A percentile compares a stretch with the other conserved stretches of the same genome.
Conservation (phyloP, 2,113 vertebrate species). For the Egretta garzetta region DNA sequence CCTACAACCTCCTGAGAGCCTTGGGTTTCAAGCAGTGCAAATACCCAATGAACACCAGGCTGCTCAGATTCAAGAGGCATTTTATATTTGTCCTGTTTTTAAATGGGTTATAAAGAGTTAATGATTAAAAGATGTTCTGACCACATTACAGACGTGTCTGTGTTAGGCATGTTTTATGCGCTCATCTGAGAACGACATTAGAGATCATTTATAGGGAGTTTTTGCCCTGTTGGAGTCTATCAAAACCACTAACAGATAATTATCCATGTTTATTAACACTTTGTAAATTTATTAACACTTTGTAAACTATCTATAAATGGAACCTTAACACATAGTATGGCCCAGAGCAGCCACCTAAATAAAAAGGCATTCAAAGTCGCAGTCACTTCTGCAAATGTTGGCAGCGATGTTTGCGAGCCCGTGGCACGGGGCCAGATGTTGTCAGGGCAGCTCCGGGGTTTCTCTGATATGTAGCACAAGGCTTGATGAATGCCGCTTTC, state of each 20-base stretch:
- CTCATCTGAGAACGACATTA: background rate
- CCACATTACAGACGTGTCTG: background rate
- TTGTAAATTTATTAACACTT: conserved; percentile 64
- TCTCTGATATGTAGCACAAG: background rate
- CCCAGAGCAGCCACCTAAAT: conserved; percentile 1
- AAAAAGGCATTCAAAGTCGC: background rate
- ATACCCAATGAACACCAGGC: background rate
- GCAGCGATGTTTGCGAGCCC: background rate
- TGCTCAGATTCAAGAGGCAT: background rate
- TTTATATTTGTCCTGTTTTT: background rate
- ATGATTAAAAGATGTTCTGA: background rate
- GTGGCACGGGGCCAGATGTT: conserved; percentile 7
- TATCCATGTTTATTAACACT: conserved; percentile 23
- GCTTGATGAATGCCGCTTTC: conserved; percentile 17
- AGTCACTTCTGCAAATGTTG: background rate
- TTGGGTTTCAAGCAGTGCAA: background rate
- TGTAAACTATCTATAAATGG: conserved; percentile 50
- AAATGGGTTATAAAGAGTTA: background rate
- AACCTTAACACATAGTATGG: background rate
- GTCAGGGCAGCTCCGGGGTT: conserved; percentile 37
- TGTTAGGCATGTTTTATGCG: background rate
- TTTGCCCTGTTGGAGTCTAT: conserved; percentile 26
- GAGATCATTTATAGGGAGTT: background rate
- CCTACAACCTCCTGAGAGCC: background rate
- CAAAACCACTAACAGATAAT: conserved; percentile 33